A percentile compares a stretch with the other conserved stretches of the same genome.
Conservation (phyloP, 2,113 vertebrate genomes). For the Neotoma lepida region DNA sequence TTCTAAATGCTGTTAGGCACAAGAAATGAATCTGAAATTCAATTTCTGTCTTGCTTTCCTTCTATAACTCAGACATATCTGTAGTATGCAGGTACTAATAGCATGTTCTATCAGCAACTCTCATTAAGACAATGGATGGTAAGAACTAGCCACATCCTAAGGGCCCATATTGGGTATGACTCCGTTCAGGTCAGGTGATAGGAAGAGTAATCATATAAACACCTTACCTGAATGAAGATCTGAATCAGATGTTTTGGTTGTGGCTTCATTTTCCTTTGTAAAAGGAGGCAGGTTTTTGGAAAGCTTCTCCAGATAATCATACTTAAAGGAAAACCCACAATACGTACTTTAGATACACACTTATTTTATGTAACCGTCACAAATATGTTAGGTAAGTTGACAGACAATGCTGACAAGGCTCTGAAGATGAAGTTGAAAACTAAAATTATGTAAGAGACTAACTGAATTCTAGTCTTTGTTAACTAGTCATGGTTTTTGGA, state of each 20-base stretch:
- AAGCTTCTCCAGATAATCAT: conserved; percentile 82
- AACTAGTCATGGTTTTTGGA: neutral
- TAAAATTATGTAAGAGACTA: neutral
- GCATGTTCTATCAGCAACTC: neutral
- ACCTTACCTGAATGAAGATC: conserved; percentile 42
- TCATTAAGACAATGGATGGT: neutral
- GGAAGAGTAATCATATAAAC: neutral
- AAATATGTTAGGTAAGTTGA: neutral
- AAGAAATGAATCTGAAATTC: neutral
- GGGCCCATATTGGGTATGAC: neutral
- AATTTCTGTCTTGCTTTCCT: neutral
- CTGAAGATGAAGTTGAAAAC: neutral
- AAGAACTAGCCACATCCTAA: neutral
- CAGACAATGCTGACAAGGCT: neutral
- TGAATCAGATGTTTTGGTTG: neutral
- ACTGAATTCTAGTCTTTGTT: neutral
- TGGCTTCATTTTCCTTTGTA: conserved; percentile 53
- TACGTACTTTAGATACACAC: neutral
- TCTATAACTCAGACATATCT: neutral
- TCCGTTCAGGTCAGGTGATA: neutral
- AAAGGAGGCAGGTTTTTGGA: conserved; percentile 84
- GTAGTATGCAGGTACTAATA: neutral
- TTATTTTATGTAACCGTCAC: neutral
- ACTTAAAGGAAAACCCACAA: conserved; percentile 73
- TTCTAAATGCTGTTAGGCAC: conserved; percentile 16